Conservation (phyloP, 2,888 invertebrate species). For the Scelioninae gen. 2 region DNA sequence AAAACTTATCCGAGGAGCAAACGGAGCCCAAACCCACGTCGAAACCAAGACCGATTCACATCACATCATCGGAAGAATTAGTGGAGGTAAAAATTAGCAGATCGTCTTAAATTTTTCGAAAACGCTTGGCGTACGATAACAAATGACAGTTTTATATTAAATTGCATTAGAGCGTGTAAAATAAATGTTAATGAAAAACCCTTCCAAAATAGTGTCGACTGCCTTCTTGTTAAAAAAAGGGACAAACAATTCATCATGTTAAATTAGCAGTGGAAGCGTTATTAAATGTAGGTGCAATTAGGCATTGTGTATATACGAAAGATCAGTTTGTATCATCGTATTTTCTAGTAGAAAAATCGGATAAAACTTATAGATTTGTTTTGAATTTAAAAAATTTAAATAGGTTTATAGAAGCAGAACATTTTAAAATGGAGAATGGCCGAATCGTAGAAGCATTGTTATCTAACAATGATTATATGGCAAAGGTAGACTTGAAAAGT, state of each 20-base stretch:
- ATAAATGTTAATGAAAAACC: too few relatives aligned
- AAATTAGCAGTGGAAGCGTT: too few relatives aligned
- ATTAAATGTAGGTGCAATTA: conserved; percentile 17
- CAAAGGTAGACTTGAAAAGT: conserved; percentile 35
- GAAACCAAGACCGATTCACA: background rate
- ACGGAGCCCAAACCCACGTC: conserved; percentile 1
- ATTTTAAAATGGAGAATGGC: conserved; percentile 46
- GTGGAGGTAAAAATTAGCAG: conserved; percentile 7
- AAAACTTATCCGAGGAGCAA: conserved; percentile 3
- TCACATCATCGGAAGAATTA: background rate
- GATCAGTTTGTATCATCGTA: conserved; percentile 27
- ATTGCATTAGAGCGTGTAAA: too few relatives aligned
- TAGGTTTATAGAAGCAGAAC: conserved; percentile 14
- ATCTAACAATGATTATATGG: conserved; percentile 22
- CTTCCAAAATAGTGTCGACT: too few relatives aligned
- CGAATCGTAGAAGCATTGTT: conserved; percentile 22
- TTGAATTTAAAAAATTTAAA: conserved; percentile 43
- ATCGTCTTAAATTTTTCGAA: conserved; percentile 6
- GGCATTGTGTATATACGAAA: background rate
- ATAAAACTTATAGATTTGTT: conserved; percentile 23
- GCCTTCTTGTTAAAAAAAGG: too few relatives aligned
- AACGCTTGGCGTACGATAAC: conserved; percentile 3
- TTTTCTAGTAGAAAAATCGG: conserved; percentile 23
- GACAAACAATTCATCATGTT: too few relatives aligned
- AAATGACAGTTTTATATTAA: conserved; percentile 8